Evolutionary conservation across 2,888 invertebrate species (phyloP).

Genomic region (Agriopis leucophaearia): DNA sequence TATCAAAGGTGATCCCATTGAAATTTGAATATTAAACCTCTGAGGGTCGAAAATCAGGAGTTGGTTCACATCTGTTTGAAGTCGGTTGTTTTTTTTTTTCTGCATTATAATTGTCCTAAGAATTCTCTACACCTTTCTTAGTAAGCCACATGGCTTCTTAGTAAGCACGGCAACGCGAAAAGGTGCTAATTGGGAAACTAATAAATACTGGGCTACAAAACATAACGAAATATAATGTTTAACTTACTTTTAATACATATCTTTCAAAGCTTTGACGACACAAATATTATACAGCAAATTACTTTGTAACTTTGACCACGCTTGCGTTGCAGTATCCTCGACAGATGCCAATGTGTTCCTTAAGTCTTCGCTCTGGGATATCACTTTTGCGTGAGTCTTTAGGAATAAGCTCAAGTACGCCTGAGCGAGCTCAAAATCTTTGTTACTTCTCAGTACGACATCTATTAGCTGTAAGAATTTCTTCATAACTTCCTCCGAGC

Average conservation of each 20-base stretch:
- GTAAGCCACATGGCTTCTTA: too few relatives aligned
- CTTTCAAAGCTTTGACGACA: conserved; percentile 91
- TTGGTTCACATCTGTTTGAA: too few relatives aligned
- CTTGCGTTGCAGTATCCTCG: conserved; percentile 85
- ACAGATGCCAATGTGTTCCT: conserved; percentile 85
- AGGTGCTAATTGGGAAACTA: too few relatives aligned
- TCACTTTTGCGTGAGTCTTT: conserved; percentile 90
- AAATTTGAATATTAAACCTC: too few relatives aligned
- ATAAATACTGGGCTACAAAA: background rate
- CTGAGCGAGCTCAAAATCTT: conserved; percentile 95
- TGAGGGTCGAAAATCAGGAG: too few relatives aligned
- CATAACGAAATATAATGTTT: conserved; percentile 43
- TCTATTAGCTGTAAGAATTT: conserved; percentile 92
- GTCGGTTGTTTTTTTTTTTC: too few relatives aligned
- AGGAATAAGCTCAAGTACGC: conserved; percentile 96
- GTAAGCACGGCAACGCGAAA: too few relatives aligned
- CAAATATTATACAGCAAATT: conserved; percentile 91
- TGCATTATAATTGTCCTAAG: too few relatives aligned
- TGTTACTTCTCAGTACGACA: conserved; percentile 90
- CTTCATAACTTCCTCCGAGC: conserved; percentile 89
- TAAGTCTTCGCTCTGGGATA: conserved; percentile 86
- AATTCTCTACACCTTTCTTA: too few relatives aligned
- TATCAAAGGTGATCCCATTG: too few relatives aligned
- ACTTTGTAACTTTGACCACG: conserved; percentile 90
- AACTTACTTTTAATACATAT: conserved; percentile 69